These are phyloP conservation scores for Balanococcus diminutus DNA, from an alignment of 2,888 invertebrate genomes.

Conservation along the genomic window DNA sequence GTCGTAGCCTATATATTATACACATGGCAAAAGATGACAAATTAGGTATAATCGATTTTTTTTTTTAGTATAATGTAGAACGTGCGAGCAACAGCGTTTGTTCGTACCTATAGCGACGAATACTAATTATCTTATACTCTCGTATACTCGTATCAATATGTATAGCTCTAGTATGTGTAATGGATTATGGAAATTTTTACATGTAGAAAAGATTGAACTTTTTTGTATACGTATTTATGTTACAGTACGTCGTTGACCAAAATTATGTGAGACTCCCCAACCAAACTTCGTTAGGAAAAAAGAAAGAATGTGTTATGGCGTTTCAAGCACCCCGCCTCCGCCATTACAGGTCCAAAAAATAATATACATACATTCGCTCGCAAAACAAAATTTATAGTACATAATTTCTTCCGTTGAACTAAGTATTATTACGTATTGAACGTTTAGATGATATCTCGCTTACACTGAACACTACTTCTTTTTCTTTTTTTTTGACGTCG, in stretches of 20 bases:
- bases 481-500: background rate
- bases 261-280: conserved; percentile 52
- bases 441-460: conserved; percentile 15
- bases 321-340: conserved; percentile 71
- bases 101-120: too few species aligned
- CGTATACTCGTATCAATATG: too few species aligned
- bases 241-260: conserved; percentile 51
- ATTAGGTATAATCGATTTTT: too few species aligned
- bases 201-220: conserved; percentile 11
- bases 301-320: conserved; percentile 71
- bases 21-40: too few species aligned
- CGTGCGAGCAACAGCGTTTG: too few species aligned
- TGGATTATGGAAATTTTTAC: background rate
- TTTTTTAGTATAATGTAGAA: too few species aligned
- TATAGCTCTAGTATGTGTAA: too few species aligned
- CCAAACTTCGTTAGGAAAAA: conserved; percentile 55
- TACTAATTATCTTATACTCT: too few species aligned
- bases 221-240: conserved; percentile 40
- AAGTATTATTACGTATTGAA: conserved; percentile 31
- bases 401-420: conserved; percentile 35
- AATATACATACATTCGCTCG: conserved; percentile 47
- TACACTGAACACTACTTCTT: conserved; percentile 15
- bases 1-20: too few species aligned
- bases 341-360: conserved; percentile 74
- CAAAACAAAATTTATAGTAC: conserved; percentile 42